Evolutionary conservation across 2,797 vertebrate species (phyloP).

Genomic region (Ctenopoma multispine): DNA sequence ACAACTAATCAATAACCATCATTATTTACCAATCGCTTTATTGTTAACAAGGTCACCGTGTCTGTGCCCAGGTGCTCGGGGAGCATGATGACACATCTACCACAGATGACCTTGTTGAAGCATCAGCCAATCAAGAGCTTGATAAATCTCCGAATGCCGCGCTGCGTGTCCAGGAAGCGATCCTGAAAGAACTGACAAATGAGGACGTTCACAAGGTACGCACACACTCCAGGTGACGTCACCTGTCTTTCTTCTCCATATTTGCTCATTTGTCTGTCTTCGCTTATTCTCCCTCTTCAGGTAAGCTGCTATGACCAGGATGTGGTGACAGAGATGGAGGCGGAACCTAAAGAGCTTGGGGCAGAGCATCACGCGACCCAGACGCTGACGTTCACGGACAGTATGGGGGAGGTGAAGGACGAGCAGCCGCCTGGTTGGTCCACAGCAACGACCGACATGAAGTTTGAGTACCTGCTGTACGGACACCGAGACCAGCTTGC

Average conservation of each 20-base stretch:
- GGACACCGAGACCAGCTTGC: constrained; percentile 94
- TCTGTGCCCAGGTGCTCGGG: constrained; percentile 85
- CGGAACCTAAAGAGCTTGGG: constrained; percentile 92
- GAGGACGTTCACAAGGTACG: constrained; percentile 93
- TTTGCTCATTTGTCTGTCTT: constrained; percentile 62
- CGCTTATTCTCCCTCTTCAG: constrained; percentile 40
- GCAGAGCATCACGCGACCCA: constrained; percentile 89
- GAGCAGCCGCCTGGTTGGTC: constrained; percentile 95
- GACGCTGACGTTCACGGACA: constrained; percentile 90
- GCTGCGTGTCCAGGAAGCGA: constrained; percentile 94
- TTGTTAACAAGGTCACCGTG: background rate
- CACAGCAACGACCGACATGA: constrained; percentile 90
- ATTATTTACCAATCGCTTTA: background rate
- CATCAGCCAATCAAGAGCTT: constrained; percentile 91
- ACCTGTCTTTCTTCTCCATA: background rate
- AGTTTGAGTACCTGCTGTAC: constrained; percentile 96
- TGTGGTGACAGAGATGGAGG: constrained; percentile 93
- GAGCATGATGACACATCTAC: constrained; percentile 90
- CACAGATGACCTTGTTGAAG: constrained; percentile 91
- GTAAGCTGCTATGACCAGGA: constrained; percentile 96
- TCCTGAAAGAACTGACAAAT: constrained; percentile 94
- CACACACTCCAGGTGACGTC: constrained; percentile 12
- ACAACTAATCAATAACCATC: background rate
- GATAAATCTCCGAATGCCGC: constrained; percentile 93
- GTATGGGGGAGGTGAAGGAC: constrained; percentile 96